A percentile compares a stretch with the other conserved stretches of the same genome.
phyloP scores from a whole-genome alignment of 1,140 invertebrate species.

The Cotesia glomerata region DNA sequence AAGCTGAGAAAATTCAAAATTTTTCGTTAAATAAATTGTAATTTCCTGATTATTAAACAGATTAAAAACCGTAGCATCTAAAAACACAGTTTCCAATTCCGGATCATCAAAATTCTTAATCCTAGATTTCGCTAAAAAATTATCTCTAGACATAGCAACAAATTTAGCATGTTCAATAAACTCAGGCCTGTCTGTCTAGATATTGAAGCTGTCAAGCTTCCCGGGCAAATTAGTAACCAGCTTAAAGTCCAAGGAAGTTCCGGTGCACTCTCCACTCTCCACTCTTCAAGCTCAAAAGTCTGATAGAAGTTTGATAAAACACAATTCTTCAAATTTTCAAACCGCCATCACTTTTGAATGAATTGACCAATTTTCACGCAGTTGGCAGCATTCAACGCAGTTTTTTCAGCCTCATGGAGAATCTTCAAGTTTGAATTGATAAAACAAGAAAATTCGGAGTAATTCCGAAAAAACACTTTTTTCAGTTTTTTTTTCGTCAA shows the following conservation, averaged over 20 bases:
- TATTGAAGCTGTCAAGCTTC: conserved; percentile 60
- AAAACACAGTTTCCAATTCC: conserved; percentile 41
- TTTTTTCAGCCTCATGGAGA: too few species aligned
- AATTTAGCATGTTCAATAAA: conserved; percentile 74
- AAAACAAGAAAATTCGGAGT: too few species aligned
- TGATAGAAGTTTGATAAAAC: too few species aligned
- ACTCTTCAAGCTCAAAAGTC: too few species aligned
- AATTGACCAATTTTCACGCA: too few species aligned
- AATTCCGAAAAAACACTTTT: too few species aligned
- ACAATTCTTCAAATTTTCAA: too few species aligned
- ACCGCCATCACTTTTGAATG: too few species aligned
- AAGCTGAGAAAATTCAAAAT: conserved; percentile 64
- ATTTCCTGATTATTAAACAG: conserved; percentile 75
- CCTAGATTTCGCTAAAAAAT: conserved; percentile 62
- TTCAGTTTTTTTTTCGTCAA: too few species aligned
- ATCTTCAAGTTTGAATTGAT: too few species aligned
- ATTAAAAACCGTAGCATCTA: conserved; percentile 71
- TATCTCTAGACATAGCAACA: conserved; percentile 65
- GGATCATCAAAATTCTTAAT: conserved; percentile 15
- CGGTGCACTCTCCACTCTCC: conserved; percentile 88
- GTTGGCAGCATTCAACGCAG: too few species aligned
- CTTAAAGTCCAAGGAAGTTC: conserved; percentile 77
- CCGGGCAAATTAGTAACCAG: conserved; percentile 59
- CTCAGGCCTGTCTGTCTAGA: conserved; percentile 84
- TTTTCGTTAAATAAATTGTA: conserved; percentile 75